Conservation (phyloP, 2,888 invertebrate genomes). For the Drosophila anomalata region DNA sequence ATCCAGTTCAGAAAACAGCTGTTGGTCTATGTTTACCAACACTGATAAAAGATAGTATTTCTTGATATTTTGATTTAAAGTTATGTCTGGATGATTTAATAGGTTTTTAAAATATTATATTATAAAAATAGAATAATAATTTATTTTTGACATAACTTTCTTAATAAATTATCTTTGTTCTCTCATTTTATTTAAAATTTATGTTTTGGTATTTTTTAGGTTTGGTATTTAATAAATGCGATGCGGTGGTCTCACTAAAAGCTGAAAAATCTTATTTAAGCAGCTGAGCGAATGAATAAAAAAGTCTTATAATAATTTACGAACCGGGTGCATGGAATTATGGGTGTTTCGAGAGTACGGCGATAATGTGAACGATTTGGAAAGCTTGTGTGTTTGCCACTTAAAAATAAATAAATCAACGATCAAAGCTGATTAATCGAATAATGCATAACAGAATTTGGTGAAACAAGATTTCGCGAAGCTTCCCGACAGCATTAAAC, state of each 20-base stretch:
- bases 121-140: too few species aligned
- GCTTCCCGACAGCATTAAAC: neutral
- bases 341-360: neutral
- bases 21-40: conserved; percentile 3
- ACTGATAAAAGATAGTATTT: neutral
- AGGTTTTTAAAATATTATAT: too few species aligned
- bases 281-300: neutral
- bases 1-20: conserved; percentile 24
- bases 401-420: neutral
- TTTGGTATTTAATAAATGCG: neutral
- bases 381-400: too few species aligned
- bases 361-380: neutral
- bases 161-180: too few species aligned
- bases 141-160: too few species aligned
- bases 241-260: neutral
- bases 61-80: too few species aligned
- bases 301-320: neutral
- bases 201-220: neutral
- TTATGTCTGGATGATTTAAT: too few species aligned
- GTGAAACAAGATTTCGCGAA: neutral
- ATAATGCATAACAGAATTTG: neutral
- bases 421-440: neutral
- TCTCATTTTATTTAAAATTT: neutral
- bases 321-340: neutral
- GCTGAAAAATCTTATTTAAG: neutral